Evolutionary conservation across 2,113 vertebrate species (phyloP), one percentile per base, ranked within the genome.

Genomic region (Equus quagga): DNA sequence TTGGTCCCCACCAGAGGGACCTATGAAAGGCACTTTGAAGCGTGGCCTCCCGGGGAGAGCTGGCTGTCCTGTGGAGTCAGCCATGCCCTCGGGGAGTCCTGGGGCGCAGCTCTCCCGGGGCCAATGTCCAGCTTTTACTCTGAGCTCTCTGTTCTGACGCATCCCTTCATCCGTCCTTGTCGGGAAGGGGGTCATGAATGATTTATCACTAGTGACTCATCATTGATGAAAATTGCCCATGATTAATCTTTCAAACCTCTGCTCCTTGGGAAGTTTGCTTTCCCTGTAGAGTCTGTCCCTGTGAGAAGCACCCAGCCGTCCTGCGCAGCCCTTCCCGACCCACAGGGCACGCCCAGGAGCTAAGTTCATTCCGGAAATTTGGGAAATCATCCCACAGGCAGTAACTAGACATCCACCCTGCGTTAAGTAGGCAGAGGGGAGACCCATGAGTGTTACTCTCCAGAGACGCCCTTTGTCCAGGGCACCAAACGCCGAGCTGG

Each of bases 1-100:
- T 33, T n/a, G 9, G 6, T 69, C 15, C 67, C 98, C 98, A 98
- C 98, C 72, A 99, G 99, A 94, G 98, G 98, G 98, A 97, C 98
- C 69, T 96, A 79, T n/a, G 69, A 89, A 0, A 96, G 98, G 36
- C 92, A 85, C 24, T 81, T 49, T 51, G 79, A 92, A 85, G 6
- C 18, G 23, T 12, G 5, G 12, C 70, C 73, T 70, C 84, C 86
- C 81, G 49, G 91, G 58, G 17, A 21, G 21, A 51, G 11, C 1
- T 4, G 72, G 62, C 62, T 86, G 31, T 78, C 11, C 54, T 51
- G 36, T 41, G 36, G 36, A 1, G 73, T 94, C 49, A 26, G 28
- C 78, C 31, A 49, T 97, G 70, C 95, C 91, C 73, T 93, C 65
- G 64, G 92, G 70, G n/a, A 46, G 75, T 94, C 54, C 79, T 21